Conservation (phyloP, 2,888 invertebrate species). For the Neuroscelio doddi region DNA sequence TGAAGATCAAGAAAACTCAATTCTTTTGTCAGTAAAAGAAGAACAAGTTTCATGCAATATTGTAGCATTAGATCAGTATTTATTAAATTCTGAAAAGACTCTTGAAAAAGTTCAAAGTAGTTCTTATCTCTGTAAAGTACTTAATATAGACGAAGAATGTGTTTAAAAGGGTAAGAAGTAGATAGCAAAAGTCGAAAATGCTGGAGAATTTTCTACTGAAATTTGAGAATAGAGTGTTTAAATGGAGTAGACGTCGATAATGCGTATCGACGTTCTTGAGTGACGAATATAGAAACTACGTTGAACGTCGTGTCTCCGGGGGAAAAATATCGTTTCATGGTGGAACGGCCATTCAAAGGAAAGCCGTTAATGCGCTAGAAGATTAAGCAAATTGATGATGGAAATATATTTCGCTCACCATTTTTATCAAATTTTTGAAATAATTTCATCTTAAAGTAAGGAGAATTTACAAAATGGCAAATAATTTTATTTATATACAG, state of each 20-base stretch:
- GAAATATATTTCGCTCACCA: constrained; percentile 38
- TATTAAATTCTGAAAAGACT: too few relatives aligned
- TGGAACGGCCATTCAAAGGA: constrained; percentile 43
- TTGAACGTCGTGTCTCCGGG: constrained; percentile 41
- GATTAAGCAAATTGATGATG: constrained; percentile 46
- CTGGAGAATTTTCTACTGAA: constrained; percentile 31
- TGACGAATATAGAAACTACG: constrained; percentile 44
- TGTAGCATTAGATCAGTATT: too few relatives aligned
- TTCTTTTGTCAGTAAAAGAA: constrained; percentile 12
- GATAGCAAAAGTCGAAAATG: constrained; percentile 18
- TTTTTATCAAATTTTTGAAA: constrained; percentile 39
- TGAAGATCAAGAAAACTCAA: too few relatives aligned
- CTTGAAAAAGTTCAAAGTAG: too few relatives aligned
- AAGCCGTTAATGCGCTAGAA: constrained; percentile 43
- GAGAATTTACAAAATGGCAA: constrained; percentile 3
- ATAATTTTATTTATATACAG: too few relatives aligned
- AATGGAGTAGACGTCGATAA: constrained; percentile 41
- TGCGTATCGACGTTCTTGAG: constrained; percentile 45
- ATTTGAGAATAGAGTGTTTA: constrained; percentile 44
- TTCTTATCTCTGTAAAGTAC: constrained; percentile 23
- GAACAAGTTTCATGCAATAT: too few relatives aligned
- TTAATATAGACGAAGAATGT: constrained; percentile 18
- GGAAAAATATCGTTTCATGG: constrained; percentile 44
- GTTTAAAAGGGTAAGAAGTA: constrained; percentile 25
- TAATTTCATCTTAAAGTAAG: constrained; percentile 31